Evolutionary conservation across 2,888 invertebrate species (phyloP), one percentile per base, ranked within the genome.

Genomic region (Phortica magna): DNA sequence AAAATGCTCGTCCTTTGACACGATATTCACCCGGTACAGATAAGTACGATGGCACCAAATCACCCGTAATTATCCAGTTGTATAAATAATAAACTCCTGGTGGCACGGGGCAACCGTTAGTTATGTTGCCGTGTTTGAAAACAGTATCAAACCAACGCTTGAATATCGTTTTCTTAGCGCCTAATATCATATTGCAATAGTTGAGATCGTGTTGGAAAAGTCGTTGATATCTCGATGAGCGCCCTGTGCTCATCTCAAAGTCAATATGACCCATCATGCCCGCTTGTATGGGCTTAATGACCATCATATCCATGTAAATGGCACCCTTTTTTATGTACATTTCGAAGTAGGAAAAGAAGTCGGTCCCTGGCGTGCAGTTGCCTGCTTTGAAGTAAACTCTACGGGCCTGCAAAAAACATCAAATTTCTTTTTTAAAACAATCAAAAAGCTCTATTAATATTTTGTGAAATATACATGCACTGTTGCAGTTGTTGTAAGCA

Each of bases 301-400:
- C 6, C 1, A 61, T 12, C 65, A 81, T 57, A n/a, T 84, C 83
- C 72, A 88, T 65, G 7, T 72, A 19, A 0, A 83, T 4, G 48
- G 79, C 81, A 2, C 73, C 75, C 19, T 83, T 72, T 1, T 57
- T 61, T 6, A 79, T 67, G 19, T 74, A 12, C 0, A 86, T 7
- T 3, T 78, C 55, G 39, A 86, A 84, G 12, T 84, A 86, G 7
- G 87, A 81, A 65, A 88, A 84, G 1, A 74, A 57, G 6, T 57
- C 19, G 12, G 57, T 7, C 7, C n/a, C n/a, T 0, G n/a, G 6
- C 7, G n/a, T 57, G n/a, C 57, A 57, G 7, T 57, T 19, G 14
- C 57, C 57, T 7, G n/a, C n/a, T n/a, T 57, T 57, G 57, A 57
- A 57, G 7, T 57, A 17, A 1, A 57, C n/a, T 53, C n/a, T 1